Conservation (phyloP, 2,888 invertebrate genomes). For the Deilephila elpenor region DNA sequence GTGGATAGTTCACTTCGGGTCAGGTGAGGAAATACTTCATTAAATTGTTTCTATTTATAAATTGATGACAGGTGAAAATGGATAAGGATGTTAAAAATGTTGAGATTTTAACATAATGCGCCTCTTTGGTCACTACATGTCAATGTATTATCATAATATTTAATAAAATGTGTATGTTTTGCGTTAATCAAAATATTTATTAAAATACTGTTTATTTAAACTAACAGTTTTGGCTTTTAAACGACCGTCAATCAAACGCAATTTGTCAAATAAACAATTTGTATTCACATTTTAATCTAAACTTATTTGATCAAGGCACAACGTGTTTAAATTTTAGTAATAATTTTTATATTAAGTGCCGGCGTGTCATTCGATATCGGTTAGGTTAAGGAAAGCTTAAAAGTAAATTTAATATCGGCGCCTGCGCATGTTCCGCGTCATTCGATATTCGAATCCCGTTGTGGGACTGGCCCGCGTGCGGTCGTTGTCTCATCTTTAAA, state of each 20-base stretch:
- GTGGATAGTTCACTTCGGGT: slow-evolving; percentile 8
- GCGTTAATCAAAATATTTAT: not conserved
- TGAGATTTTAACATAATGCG: not conserved
- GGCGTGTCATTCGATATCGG: slow-evolving; percentile 41
- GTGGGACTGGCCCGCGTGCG: slow-evolving; percentile 54
- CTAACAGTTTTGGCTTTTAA: not conserved
- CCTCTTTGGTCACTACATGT: not conserved
- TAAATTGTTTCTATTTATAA: not conserved
- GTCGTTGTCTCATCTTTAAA: slow-evolving; percentile 54
- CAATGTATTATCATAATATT: not conserved
- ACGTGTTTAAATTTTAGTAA: not conserved
- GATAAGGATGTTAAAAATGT: not conserved
- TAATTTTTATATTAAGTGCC: not conserved
- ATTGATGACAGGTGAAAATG: not conserved
- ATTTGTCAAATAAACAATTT: not conserved
- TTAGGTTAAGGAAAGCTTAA: slow-evolving; percentile 59
- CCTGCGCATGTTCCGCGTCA: slow-evolving; percentile 53
- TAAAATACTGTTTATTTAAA: not conserved
- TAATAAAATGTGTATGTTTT: not conserved
- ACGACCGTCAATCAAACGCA: not conserved
- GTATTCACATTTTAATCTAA: not conserved
- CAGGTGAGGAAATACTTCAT: slow-evolving; percentile 2
- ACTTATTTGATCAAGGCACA: not conserved
- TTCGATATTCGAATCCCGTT: slow-evolving; percentile 65
- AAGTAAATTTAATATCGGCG: slow-evolving; percentile 60